Percentiles rank a stretch among this genome's conserved stretches.
Evolutionary conservation across 2,113 vertebrate genomes (phyloP).

Genomic region (Phylloscopus trochiloides): DNA sequence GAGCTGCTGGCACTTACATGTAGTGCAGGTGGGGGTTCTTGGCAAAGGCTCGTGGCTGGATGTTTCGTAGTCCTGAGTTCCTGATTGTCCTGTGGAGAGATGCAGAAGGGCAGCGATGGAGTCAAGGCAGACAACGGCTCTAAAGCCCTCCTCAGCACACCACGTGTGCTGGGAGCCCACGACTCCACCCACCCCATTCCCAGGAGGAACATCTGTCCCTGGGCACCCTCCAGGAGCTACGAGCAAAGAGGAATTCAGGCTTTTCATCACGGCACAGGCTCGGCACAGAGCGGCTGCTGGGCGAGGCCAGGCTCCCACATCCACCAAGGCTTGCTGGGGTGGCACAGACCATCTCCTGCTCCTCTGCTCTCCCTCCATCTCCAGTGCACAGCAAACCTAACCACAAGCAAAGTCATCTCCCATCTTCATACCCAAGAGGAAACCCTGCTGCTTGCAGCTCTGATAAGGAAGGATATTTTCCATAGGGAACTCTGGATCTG

Average conservation of each 20-base stretch:
- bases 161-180: accelerated
- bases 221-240: not conserved
- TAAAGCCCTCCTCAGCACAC: not conserved
- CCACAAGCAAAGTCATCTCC: not conserved
- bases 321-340: not conserved
- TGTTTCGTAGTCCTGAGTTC: constrained; percentile 92
- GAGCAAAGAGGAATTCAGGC: not conserved
- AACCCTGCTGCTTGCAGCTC: not conserved
- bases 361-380: not conserved
- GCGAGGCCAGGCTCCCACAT: accelerated
- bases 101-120: not conserved
- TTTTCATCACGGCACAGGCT: not conserved
- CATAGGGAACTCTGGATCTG: not conserved
- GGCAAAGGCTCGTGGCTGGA: constrained; percentile 91
- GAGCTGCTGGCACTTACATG: constrained; percentile 81
- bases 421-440: not conserved
- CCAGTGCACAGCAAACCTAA: not conserved
- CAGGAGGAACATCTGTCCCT: not conserved
- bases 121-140: not conserved
- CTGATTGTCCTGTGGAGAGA: constrained; percentile 88
- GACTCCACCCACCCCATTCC: accelerated
- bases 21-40: constrained; percentile 94
- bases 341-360: not conserved
- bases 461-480: not conserved
- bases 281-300: accelerated